Evolutionary conservation across 2,888 invertebrate genomes (phyloP).

Genomic region (Lasioglossum calceatum): DNA sequence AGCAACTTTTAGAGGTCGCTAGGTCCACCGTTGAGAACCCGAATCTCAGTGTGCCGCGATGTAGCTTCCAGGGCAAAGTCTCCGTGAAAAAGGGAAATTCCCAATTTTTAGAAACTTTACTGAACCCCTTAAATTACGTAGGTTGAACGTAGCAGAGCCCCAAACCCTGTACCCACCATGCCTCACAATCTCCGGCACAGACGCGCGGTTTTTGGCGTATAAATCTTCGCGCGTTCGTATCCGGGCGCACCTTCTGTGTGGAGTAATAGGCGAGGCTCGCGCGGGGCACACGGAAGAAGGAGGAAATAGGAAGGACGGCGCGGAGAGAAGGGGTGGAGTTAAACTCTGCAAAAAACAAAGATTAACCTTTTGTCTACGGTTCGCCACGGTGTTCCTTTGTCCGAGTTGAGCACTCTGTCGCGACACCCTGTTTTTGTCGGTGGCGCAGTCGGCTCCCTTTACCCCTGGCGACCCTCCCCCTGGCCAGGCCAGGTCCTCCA

Average conservation of each 20-base stretch:
- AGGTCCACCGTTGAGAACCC: background rate
- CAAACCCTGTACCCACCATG: conserved; percentile 5
- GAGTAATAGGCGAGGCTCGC: conserved; percentile 19
- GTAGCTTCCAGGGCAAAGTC: background rate
- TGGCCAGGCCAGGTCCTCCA: conserved; percentile 34
- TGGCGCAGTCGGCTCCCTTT: conserved; percentile 48
- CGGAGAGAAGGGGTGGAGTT: conserved; percentile 53
- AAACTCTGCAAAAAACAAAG: conserved; percentile 79
- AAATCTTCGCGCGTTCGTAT: conserved; percentile 56
- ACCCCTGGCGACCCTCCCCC: conserved; percentile 22
- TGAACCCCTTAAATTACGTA: background rate
- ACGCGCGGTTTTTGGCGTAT: conserved; percentile 36
- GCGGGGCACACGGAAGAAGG: conserved; percentile 1
- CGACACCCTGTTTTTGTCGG: conserved; percentile 82
- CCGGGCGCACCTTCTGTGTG: conserved; percentile 26
- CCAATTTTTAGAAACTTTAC: background rate
- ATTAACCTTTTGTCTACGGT: conserved; percentile 83
- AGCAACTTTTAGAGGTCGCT: background rate
- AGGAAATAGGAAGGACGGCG: conserved; percentile 20
- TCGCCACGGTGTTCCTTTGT: conserved; percentile 80
- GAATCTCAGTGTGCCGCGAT: background rate
- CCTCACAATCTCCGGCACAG: conserved; percentile 9
- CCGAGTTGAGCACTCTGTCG: conserved; percentile 81
- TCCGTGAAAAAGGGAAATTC: background rate
- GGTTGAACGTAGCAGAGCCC: background rate